Evolutionary conservation across 2,888 invertebrate species (phyloP), one percentile per base, ranked within the genome.

Genomic region (Scaptodrosophila latifasciaeformis): DNA sequence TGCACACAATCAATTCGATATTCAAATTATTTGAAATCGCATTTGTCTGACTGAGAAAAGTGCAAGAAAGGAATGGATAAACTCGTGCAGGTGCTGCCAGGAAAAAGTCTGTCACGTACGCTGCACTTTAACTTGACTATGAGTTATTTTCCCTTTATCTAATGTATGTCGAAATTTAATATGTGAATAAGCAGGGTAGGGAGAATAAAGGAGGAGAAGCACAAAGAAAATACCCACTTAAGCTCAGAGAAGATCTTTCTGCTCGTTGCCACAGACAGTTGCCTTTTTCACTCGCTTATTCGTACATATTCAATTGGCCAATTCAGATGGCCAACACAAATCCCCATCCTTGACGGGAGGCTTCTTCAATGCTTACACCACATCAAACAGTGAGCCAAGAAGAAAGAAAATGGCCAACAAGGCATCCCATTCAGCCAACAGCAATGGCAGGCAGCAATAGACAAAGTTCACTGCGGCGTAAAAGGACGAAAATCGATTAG

Each of bases 401-500:
- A 37, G 35, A 46, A 12, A 48, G 43, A 12, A 46, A 45, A 51
- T 47, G 40, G 54, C 4, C 42, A 52, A 53, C 53, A 21, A 27
- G 59, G 50, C 19, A n/a, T n/a, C n/a, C n/a, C n/a, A 27, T 27
- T 27, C 5, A 54, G 46, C 49, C 37, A 45, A 29, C 10, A 49
- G n/a, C n/a, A 54, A 46, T 43, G 54, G 21, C 2, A 31, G 43
- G 10, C 4, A 34, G 4, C 34, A 3, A 6, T 10, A 65, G 67
- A 12, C 49, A 77, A 66, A 74, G 64, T 77, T 77, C 70, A 70
- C 56, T 77, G 70, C 52, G 71, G 65, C 72, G 65, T 71, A 67
- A 75, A 53, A 64, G 70, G 65, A 78, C 67, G 64, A 68, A 70
- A 77, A 80, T 82, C 82, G 80, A 82, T 77, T 80, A 80, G 82